Evolutionary conservation across 2,113 vertebrate species (phyloP), one percentile per base, ranked within the genome.

Genomic region (Ptyas mucosa): DNA sequence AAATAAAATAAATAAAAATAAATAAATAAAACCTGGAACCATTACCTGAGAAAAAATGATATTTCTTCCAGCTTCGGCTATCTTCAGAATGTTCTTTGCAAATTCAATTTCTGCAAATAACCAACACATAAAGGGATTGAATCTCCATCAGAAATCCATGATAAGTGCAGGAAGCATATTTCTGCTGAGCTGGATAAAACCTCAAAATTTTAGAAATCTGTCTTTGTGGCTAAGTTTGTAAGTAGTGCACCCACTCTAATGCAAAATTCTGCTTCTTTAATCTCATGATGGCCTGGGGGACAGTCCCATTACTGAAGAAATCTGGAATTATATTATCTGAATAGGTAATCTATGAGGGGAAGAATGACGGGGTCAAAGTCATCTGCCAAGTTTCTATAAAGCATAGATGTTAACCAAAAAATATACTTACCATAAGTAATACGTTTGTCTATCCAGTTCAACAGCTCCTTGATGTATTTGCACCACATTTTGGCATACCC

Each of bases 401-500:
- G n/a, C 51, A 0, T 51, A 9, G 86, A 7, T 12, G 39, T 4
- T 4, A 0, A 51, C 8, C 2, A 64, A 21, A n/a, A 21, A 21
- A 69, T 61, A 64, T 69, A 97, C 81, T 98, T 94, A 99, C 99
- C 99, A 0, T 98, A 96, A 95, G 46, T 96, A 94, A 98, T 97
- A 90, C 98, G 98, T 94, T 99, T 99, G 90, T 99, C 99, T 5
- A 98, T 98, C 98, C 99, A 99, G 91, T 91, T 96, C 93, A 99
- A 97, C 1, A 99, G 97, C 90, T 99, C 99, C 94, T 99, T 99
- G 94, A 98, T 97, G 0, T 99, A 99, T 96, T 98, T 98, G 94
- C 98, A 99, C 99, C 99, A 99, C 95, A 96, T 97, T 94, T 99
- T 99, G 95, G 98, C 97, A 0, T 99, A 99, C 4, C 98, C 98